Conservation (phyloP, 2,797 vertebrate species). For the Sylvia borin region DNA sequence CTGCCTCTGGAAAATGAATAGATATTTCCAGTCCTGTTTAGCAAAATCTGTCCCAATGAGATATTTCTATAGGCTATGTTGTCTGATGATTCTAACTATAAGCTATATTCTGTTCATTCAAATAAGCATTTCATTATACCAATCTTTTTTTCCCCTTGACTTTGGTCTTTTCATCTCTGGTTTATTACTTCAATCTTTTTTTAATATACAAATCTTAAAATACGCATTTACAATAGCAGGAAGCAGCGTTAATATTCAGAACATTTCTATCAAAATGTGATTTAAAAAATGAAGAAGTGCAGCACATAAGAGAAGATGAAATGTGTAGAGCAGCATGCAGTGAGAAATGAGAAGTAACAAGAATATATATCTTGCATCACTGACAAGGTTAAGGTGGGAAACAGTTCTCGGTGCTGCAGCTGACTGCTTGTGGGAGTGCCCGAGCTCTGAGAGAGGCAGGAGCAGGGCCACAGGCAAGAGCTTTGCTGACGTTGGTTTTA, state of each 20-base stretch:
- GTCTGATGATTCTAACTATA: neutral
- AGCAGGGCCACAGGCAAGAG: neutral
- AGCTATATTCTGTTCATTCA: constrained; percentile 3
- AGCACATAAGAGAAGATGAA: neutral
- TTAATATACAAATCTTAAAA: neutral
- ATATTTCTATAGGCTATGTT: constrained; percentile 1
- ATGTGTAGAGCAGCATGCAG: neutral
- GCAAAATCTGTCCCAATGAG: neutral
- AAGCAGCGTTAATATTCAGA: neutral
- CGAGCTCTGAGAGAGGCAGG: neutral
- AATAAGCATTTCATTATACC: neutral
- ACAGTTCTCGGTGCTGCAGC: neutral
- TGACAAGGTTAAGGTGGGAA: neutral
- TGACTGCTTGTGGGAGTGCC: neutral
- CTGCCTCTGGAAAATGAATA: neutral
- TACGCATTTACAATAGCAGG: neutral
- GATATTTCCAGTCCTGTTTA: constrained; percentile 4
- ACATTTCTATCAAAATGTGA: neutral
- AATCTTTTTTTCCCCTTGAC: neutral
- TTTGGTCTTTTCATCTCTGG: neutral
- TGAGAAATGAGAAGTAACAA: neutral
- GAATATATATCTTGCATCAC: neutral
- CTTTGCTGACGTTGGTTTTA: neutral
- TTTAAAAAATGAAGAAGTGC: neutral
- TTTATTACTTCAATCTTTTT: neutral